Evolutionary conservation across 2,113 vertebrate species (phyloP).

Genomic region (Athene noctua): DNA sequence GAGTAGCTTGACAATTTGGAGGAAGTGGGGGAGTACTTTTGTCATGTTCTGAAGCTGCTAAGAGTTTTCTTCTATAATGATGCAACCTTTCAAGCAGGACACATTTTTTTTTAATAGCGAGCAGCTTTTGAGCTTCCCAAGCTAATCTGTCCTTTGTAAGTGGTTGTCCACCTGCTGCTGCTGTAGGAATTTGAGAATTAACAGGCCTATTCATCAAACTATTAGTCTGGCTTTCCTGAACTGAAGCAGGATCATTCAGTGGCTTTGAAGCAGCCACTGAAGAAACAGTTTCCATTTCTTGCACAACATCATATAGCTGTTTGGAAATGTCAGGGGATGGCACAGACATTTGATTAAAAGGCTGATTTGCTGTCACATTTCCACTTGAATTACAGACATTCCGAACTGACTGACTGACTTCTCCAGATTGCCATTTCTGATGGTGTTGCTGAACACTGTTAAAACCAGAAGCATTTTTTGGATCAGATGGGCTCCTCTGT

Average conservation of each 20-base stretch:
- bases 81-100: conserved; percentile 58
- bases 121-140: conserved; percentile 60
- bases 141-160: conserved; percentile 44
- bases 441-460: conserved; percentile 29
- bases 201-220: background rate
- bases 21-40: background rate
- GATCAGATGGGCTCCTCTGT: background rate
- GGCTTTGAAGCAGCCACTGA: background rate
- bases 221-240: background rate
- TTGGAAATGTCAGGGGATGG: background rate
- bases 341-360: conserved; percentile 1
- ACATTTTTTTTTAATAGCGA: conserved; percentile 53
- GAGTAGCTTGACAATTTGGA: background rate
- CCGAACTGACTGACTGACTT: background rate
- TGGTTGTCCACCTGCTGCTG: background rate
- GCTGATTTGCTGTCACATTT: background rate
- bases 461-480: background rate
- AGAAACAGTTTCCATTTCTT: conserved; percentile 13
- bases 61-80: conserved; percentile 45
- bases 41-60: conserved; percentile 15
- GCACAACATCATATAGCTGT: background rate
- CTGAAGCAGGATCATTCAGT: background rate
- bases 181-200: background rate
- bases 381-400: conserved; percentile 13
- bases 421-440: conserved; percentile 32